Evolutionary conservation across 2,888 invertebrate species (phyloP).

Genomic region (Drosophila maculinotata): DNA sequence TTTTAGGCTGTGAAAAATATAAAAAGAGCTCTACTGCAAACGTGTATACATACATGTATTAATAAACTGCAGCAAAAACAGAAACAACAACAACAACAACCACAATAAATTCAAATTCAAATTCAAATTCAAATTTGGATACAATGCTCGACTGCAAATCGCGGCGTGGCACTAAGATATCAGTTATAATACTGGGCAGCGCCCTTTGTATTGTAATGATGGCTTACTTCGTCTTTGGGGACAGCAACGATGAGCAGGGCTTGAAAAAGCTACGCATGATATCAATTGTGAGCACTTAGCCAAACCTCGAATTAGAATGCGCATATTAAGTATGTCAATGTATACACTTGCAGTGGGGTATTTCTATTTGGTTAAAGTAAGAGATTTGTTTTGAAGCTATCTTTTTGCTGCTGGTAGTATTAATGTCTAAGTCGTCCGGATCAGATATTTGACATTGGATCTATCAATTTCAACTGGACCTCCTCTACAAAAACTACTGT

Average conservation of each 20-base stretch:
- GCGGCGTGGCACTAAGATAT: slow-evolving; percentile 82
- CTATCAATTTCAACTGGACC: too few relatives aligned
- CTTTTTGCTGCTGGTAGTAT: too few relatives aligned
- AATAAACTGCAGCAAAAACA: slow-evolving; percentile 64
- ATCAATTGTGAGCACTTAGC: slow-evolving; percentile 81
- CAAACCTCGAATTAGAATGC: slow-evolving; percentile 17
- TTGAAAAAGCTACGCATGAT: slow-evolving; percentile 83
- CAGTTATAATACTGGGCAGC: slow-evolving; percentile 82
- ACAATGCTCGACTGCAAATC: slow-evolving; percentile 81
- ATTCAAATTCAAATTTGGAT: too few relatives aligned
- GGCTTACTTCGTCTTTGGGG: slow-evolving; percentile 84
- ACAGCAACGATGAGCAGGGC: slow-evolving; percentile 83
- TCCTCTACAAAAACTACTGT: too few relatives aligned
- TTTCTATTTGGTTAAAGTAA: too few relatives aligned
- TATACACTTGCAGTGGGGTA: background rate
- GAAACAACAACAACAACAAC: slow-evolving; percentile 7
- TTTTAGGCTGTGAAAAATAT: slow-evolving; percentile 68
- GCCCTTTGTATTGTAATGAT: slow-evolving; percentile 82
- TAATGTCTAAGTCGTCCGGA: too few relatives aligned
- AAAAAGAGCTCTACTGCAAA: slow-evolving; percentile 46
- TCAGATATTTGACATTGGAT: too few relatives aligned
- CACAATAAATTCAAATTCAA: slow-evolving; percentile 9
- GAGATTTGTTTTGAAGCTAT: too few relatives aligned
- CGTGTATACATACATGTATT: slow-evolving; percentile 16
- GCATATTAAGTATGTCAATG: slow-evolving; percentile 17